A percentile compares a stretch with the other conserved stretches of the same genome.
These are phyloP conservation scores for Hesperia comma DNA, from an alignment of 2,888 invertebrate species.

Conservation along the genomic window DNA sequence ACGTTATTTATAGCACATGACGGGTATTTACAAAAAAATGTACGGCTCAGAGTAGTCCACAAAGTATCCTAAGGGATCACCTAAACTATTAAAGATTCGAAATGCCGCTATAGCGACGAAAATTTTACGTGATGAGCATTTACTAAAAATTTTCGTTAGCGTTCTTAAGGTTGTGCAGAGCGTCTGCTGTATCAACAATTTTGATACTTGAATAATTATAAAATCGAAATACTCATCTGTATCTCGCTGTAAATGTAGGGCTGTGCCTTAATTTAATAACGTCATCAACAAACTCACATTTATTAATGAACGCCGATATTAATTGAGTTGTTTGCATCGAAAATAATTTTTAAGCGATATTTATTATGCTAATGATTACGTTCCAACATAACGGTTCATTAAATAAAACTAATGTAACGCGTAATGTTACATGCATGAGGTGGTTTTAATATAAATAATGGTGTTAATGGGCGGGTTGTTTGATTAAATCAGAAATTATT, in stretches of 20 bases:
- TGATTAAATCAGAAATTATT: background rate
- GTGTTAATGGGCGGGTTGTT: background rate
- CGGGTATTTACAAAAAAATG: too few relatives aligned
- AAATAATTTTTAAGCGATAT: conserved; percentile 8
- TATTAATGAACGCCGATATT: conserved; percentile 11
- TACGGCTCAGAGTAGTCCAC: too few relatives aligned
- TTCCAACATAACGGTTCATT: conserved; percentile 3
- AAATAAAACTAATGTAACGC: conserved; percentile 8
- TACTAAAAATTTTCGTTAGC: too few relatives aligned
- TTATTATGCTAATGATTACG: conserved; percentile 11
- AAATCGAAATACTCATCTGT: background rate
- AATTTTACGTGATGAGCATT: too few relatives aligned
- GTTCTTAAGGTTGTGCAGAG: too few relatives aligned
- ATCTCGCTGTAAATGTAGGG: background rate
- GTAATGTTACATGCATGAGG: background rate
- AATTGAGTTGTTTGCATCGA: conserved; percentile 7
- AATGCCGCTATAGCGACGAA: too few relatives aligned
- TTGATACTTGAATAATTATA: too few relatives aligned
- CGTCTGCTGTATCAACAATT: too few relatives aligned
- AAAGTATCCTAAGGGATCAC: too few relatives aligned
- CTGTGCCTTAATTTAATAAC: background rate
- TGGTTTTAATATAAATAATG: background rate
- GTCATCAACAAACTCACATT: background rate
- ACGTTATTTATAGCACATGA: too few relatives aligned
- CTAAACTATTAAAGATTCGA: too few relatives aligned